Base-by-base conservation (phyloP, 2,113 vertebrate species). In the Tonatia bakeri region DNA sequence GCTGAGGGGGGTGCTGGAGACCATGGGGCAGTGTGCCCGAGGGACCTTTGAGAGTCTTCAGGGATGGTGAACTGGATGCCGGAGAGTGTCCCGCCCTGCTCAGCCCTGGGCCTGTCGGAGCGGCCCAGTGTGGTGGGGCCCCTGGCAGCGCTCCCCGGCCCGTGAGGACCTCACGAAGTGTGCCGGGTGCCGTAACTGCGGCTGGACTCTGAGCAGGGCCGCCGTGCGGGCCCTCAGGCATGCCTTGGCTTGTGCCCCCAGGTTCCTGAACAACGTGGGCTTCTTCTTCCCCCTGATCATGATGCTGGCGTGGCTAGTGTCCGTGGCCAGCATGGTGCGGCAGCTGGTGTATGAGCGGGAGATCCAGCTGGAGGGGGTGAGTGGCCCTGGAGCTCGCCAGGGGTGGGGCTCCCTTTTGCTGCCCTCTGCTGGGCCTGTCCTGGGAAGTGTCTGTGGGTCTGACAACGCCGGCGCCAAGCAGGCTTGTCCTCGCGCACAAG, bases 261-360 rank as follows among this genome's bases (percentile, higher is more conserved):
- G 98, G 22, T 98, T 99, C 94, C 94, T 99, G 95, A 99, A 97
- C 97, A 98, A 98, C 0, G 97, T 97, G 31, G 98, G 98, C 0
- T 98, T 98, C 96, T 98, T 98, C 75, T 98, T 98, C 5, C 98
- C 98, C 6, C 96, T 98, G 89, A 98, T 98, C 91, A 98, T 98
- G 98, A 98, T 98, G 98, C 50, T 98, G 85, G 97, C 97, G 0
- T 99, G 98, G 98, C 96, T 98, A 85, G 94, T 98, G 91, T 98
- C 97, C 33, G 96, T 98, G 96, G 98, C 98, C 95, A 96, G 91
- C 50, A 98, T 98, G 98, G 98, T 98, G 82, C 98, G 98, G 36
- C 98, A 97, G 31, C 86, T 98, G 91, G 98, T 99, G 92, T 98
- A 98, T 64, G 98, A 98, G 93, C 97, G 97, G 94, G 98, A 99